Evolutionary conservation across 2,888 invertebrate species (phyloP).

Genomic region (Stictocephala bisonia): DNA sequence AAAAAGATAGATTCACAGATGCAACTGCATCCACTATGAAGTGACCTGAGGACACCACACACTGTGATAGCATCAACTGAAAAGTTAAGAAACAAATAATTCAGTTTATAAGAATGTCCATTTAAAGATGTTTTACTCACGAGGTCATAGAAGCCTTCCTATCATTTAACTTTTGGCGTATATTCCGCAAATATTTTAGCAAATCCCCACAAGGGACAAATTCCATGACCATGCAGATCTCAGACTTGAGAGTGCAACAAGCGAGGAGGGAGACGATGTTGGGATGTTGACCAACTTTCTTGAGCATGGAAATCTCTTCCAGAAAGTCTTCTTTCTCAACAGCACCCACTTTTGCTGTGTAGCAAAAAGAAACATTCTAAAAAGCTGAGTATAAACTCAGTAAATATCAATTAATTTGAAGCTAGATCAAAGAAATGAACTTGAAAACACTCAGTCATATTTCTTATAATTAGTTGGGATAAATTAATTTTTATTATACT

Average conservation of each 20-base stretch:
- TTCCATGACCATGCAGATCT: constrained; percentile 39
- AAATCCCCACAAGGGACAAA: constrained; percentile 37
- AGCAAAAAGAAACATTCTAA: neutral
- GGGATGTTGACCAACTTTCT: constrained; percentile 35
- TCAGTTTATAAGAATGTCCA: too few relatives aligned
- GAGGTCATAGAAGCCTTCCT: constrained; percentile 7
- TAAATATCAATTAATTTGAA: neutral
- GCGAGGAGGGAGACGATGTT: constrained; percentile 33
- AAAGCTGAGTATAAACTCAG: neutral
- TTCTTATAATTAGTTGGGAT: neutral
- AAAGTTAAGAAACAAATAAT: too few relatives aligned
- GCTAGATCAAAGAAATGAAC: neutral
- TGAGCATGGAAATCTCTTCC: constrained; percentile 41
- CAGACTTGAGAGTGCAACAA: constrained; percentile 32
- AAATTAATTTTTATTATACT: too few relatives aligned
- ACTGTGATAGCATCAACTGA: too few relatives aligned
- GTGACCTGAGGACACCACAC: too few relatives aligned
- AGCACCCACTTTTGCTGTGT: constrained; percentile 17
- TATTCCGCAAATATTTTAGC: constrained; percentile 25
- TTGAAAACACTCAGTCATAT: neutral
- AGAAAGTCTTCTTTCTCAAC: constrained; percentile 37
- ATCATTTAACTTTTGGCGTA: constrained; percentile 1
- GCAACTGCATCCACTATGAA: too few relatives aligned
- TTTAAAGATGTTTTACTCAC: too few relatives aligned
- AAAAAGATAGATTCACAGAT: too few relatives aligned